Evolutionary conservation across 2,888 invertebrate species (phyloP), one percentile per base, ranked within the genome.

Genomic region (Nephrocerus scutellatus): DNA sequence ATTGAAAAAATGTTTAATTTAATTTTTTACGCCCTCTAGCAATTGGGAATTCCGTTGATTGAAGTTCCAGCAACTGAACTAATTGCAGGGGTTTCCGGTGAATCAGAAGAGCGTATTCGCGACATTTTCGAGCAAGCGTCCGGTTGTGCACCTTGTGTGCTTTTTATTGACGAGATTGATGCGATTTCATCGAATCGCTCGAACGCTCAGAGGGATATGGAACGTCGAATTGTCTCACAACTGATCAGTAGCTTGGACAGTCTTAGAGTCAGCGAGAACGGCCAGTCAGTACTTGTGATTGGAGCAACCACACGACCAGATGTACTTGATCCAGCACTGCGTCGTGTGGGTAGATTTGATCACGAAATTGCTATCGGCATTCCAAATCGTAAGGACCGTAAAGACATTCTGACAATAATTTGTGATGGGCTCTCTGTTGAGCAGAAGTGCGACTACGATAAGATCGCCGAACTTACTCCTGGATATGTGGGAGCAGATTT

Each of bases 101-200:
- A 95, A 66, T 92, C 92, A 1, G 97, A 98, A 67, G 86, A 90
- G 59, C 76, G 91, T 51, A 87, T 97, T 44, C 74, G 96, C 46
- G 85, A 90, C 51, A 68, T 96, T 10, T 97, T 98, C 70, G 86
- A 90, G 24, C 79, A 84, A 59, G 93, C 95, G 2, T 89, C 91
- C 4, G 67, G 71, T 40, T 67, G 75, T 40, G 77, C 87, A 8
- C 90, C 91, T 0, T 85, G 89, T 62, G 78, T 96, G 10, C 68
- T 96, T 24, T 93, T 96, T 59, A 82, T 98, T 46, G 97, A 98
- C 70, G 95, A 97, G 72, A 88, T 98, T 43, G 97, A 98, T 72
- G 82, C 91, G n/a, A 84, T 98, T 30, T 88, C 91, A 21, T 87
- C 86, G 5, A 89, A 91, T 62, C 74, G 93, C 57, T 82, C 90